These are phyloP conservation scores for Prionchulus punctatus DNA, from an alignment of 2,888 invertebrate genomes.

Conservation along the genomic window DNA sequence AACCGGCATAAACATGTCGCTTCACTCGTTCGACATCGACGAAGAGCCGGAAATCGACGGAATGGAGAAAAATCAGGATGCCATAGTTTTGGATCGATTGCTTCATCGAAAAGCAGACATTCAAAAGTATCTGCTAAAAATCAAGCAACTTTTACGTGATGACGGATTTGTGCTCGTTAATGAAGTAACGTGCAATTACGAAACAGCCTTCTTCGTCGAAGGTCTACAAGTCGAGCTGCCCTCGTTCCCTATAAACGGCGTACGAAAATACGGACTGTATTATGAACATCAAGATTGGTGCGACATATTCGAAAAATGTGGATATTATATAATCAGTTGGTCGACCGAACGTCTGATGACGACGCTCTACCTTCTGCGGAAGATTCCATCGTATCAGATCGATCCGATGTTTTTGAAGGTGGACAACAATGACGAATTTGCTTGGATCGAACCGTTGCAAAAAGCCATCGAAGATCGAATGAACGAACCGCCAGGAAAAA, in stretches of 20 bases:
- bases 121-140: constrained; percentile 8
- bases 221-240: too few species aligned
- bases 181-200: constrained; percentile 34
- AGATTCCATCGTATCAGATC: background rate
- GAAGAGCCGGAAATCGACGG: constrained; percentile 1
- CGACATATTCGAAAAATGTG: constrained; percentile 20
- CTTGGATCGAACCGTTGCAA: constrained; percentile 42
- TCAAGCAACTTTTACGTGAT: background rate
- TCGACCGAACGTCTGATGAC: constrained; percentile 9
- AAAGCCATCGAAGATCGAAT: constrained; percentile 53
- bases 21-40: background rate
- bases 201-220: background rate
- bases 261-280: constrained; percentile 21
- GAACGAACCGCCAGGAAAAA: constrained; percentile 36
- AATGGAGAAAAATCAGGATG: constrained; percentile 25
- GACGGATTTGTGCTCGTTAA: background rate
- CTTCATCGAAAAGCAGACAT: constrained; percentile 24
- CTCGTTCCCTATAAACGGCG: constrained; percentile 3
- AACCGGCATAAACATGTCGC: background rate
- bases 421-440: constrained; percentile 42
- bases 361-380: constrained; percentile 11
- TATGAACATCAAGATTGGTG: constrained; percentile 21
- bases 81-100: constrained; percentile 24
- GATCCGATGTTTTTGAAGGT: constrained; percentile 54
- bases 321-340: constrained; percentile 19